A percentile compares a stretch with the other conserved stretches of the same genome.
phyloP scores from a whole-genome alignment of 2,797 vertebrate species.

The Eulemur rubriventer region DNA sequence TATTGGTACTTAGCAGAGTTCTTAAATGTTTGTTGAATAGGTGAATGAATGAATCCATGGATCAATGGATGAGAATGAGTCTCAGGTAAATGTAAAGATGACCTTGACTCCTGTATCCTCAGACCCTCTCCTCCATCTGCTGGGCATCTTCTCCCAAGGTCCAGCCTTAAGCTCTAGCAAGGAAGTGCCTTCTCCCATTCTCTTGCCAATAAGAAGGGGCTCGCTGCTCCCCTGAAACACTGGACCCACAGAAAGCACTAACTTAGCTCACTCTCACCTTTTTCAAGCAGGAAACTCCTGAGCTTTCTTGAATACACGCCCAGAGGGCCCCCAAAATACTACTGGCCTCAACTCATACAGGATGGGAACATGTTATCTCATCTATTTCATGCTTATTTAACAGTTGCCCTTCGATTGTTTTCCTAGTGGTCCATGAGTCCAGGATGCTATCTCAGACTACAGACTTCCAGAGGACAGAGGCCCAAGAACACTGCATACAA shows the following conservation, averaged over 20 bases:
- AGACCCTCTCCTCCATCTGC: background rate
- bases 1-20: background rate
- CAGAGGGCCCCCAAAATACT: background rate
- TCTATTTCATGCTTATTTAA: conserved; percentile 52
- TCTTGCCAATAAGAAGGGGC: background rate
- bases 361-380: conserved; percentile 47
- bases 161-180: background rate
- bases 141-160: background rate
- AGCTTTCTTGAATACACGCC: conserved; percentile 32
- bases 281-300: conserved; percentile 28
- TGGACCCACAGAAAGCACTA: background rate
- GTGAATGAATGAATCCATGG: background rate
- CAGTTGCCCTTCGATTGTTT: conserved; percentile 11
- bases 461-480: conserved; percentile 49
- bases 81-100: background rate
- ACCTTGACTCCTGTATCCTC: background rate
- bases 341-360: conserved; percentile 14
- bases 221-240: background rate
- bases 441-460: conserved; percentile 20
- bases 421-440: background rate
- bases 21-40: background rate
- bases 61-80: background rate
- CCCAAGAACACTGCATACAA: background rate
- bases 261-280: background rate
- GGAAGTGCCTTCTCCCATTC: background rate